phyloP scores from a whole-genome alignment of 2,797 vertebrate genomes.

The Chloroceryle inda region DNA sequence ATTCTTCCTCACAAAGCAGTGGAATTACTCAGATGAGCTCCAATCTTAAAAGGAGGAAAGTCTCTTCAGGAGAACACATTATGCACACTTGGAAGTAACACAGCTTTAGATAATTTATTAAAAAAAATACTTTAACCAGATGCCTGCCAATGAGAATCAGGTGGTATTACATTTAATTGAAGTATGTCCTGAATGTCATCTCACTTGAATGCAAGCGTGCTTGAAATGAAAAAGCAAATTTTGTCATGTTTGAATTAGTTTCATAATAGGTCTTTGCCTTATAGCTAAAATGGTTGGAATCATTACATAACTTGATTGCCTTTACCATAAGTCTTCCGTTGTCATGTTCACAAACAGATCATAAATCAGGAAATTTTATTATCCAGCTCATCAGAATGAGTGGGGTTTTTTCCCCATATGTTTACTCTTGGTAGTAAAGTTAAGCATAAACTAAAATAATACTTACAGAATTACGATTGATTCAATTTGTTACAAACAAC shows the following conservation, averaged over 20 bases:
- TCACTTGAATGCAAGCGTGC: background rate
- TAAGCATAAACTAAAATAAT: background rate
- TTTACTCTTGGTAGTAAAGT: background rate
- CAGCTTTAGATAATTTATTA: background rate
- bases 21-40: background rate
- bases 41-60: background rate
- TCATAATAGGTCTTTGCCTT: background rate
- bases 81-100: background rate
- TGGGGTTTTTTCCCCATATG: accelerated
- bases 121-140: background rate
- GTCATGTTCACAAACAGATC: background rate
- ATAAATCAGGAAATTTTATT: background rate
- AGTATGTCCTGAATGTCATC: background rate
- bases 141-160: background rate
- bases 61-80: background rate
- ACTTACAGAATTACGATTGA: background rate
- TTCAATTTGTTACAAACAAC: background rate
- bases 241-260: background rate
- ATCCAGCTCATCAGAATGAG: background rate
- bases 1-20: background rate
- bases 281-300: background rate
- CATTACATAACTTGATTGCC: background rate
- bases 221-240: background rate
- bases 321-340: background rate
- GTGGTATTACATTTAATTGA: background rate